Evolutionary conservation across 2,113 vertebrate species (phyloP).

Genomic region (Neotoma lepida): DNA sequence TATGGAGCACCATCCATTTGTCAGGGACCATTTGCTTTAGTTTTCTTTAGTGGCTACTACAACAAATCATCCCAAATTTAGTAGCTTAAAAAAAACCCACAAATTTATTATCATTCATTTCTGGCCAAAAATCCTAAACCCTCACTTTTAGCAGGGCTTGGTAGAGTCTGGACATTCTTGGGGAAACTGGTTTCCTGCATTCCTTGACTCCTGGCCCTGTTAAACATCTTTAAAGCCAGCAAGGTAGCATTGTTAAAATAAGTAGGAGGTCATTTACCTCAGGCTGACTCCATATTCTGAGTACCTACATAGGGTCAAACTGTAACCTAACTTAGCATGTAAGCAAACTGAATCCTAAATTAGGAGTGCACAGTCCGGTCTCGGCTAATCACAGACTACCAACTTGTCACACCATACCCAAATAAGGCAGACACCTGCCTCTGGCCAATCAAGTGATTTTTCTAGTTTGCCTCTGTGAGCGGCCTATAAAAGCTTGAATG

Average conservation of each 20-base stretch:
- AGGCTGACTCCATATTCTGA: background rate
- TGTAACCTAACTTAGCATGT: background rate
- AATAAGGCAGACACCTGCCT: background rate
- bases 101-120: constrained; percentile 20
- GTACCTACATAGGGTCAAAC: background rate
- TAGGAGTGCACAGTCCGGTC: background rate
- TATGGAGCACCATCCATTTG: background rate
- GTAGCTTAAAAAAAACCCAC: constrained; percentile 6
- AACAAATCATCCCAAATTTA: constrained; percentile 13
- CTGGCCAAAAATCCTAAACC: constrained; percentile 35
- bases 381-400: background rate
- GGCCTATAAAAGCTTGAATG: background rate
- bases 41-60: background rate
- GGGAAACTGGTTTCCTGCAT: background rate
- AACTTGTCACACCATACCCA: background rate
- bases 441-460: background rate
- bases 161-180: background rate
- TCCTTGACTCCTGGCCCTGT: background rate
- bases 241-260: background rate
- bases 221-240: background rate
- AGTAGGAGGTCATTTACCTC: background rate
- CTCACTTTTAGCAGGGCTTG: background rate
- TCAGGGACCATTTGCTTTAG: background rate
- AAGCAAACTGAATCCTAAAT: background rate
- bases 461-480: background rate